Evolutionary conservation across 2,888 invertebrate species (phyloP).

Genomic region (Xestia xanthographa): DNA sequence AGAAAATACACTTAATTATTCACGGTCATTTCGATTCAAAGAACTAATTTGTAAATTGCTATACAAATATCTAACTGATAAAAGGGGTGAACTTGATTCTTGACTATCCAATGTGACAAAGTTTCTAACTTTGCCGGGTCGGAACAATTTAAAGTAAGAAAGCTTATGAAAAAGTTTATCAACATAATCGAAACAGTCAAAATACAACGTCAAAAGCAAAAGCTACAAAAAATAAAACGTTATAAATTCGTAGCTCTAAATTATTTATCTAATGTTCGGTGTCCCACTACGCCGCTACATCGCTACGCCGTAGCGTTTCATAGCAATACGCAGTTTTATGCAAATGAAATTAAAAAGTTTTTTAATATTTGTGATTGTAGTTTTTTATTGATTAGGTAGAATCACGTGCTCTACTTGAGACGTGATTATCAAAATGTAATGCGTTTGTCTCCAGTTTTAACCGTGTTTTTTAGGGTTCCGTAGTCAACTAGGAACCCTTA

Average conservation of each 20-base stretch:
- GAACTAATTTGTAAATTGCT: neutral
- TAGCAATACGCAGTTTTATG: conserved; percentile 26
- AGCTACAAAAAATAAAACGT: neutral
- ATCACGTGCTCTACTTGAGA: neutral
- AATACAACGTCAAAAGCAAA: neutral
- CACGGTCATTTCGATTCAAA: neutral
- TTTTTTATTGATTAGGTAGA: neutral
- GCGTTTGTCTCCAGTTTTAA: neutral
- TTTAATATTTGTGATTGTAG: neutral
- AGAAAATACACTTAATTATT: neutral
- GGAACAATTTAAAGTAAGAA: neutral
- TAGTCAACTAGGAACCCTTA: too few species aligned
- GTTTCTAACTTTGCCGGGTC: neutral
- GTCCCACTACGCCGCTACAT: conserved; percentile 44
- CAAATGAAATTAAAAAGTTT: neutral
- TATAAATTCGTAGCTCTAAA: neutral
- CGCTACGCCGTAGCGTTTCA: conserved; percentile 46
- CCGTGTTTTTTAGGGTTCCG: too few species aligned
- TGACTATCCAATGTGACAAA: neutral
- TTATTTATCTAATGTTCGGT: neutral
- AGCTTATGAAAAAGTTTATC: neutral
- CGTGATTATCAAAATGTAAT: too few species aligned
- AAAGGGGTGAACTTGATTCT: neutral
- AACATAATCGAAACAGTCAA: neutral
- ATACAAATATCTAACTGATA: neutral